Evolutionary conservation across 2,888 invertebrate genomes (phyloP), one percentile per base, ranked within the genome.

Genomic region (Pterostichus niger): DNA sequence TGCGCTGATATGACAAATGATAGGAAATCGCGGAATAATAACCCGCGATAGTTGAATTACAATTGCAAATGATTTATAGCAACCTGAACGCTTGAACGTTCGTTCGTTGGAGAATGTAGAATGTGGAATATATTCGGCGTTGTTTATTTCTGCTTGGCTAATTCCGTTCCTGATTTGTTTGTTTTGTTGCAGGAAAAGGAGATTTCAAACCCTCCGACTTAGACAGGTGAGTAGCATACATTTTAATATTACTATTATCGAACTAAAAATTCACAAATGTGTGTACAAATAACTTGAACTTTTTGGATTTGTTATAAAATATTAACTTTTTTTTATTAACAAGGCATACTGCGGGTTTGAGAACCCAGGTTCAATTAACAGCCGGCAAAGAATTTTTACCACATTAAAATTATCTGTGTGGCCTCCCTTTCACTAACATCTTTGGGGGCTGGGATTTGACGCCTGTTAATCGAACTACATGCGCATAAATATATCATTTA

Each of bases 171-270:
- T 59, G 24, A 59, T 64, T 64, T 64, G 86, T 84, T 86, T 88
- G 85, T 87, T 88, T 86, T 84, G 86, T 92, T 92, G 84, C 93
- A 96, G 96, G 95, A 89, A 94, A 94, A 91, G 95, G 95, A 86
- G 95, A 95, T 90, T 96, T 95, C 92, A 95, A 95, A 92, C 95
- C 95, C 90, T 93, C 95, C 88, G 95, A 96, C 90, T 92, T 96
- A 90, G 95, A 96, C 91, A 95, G 95, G 96, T 96, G 91, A 94
- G 94, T 90, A 85, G 24, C 15, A 79, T 79, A 2, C 52, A 52
- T 52, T 11, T 52, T 13, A 52, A 40, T 40, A 40, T 40, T 40
- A 5, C 40, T 7, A 40, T 40, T 40, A 40, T 9, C 6, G 40
- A 40, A 7, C 9, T 40, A 40, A 6, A 40, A 40, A 24, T 24